A percentile compares a stretch with the other conserved stretches of the same genome.
These are phyloP conservation scores for Melanotaenia maccullochi DNA, from an alignment of 2,797 vertebrate genomes.

Conservation along the genomic window DNA sequence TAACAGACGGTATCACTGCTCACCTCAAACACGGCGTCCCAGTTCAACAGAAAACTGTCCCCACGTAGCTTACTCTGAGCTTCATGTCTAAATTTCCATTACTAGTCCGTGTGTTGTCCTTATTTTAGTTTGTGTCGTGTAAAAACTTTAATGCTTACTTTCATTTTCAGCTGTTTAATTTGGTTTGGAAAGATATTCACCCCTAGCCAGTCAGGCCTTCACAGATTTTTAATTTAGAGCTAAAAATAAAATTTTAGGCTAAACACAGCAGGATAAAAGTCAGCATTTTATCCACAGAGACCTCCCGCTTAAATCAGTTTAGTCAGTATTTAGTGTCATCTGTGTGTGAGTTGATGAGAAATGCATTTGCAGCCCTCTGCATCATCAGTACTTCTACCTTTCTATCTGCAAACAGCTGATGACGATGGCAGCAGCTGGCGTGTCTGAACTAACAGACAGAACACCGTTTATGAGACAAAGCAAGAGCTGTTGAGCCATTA, in stretches of 20 bases:
- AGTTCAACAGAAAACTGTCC: too few species aligned
- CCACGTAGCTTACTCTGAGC: too few species aligned
- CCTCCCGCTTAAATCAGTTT: neutral
- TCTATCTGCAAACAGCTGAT: slow-evolving; percentile 4
- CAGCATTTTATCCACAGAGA: neutral
- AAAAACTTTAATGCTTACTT: too few species aligned
- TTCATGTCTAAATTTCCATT: too few species aligned
- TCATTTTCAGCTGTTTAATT: too few species aligned
- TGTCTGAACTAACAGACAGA: slow-evolving; percentile 1
- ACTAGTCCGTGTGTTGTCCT: too few species aligned
- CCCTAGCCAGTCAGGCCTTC: too few species aligned
- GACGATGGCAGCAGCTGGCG: slow-evolving; percentile 6
- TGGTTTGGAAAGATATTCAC: too few species aligned
- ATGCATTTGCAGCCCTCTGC: neutral
- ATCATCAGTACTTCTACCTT: slow-evolving; percentile 14
- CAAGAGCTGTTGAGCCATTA: neutral
- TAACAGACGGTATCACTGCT: too few species aligned
- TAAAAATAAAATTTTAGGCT: neutral
- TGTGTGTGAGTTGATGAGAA: neutral
- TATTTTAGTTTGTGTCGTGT: too few species aligned
- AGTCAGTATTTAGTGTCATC: neutral
- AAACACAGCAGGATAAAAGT: neutral
- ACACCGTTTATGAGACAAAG: neutral
- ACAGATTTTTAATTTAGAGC: too few species aligned
- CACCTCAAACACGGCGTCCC: too few species aligned